These are phyloP conservation scores for Carapus acus DNA, from an alignment of 2,797 vertebrate species.

Conservation along the genomic window DNA sequence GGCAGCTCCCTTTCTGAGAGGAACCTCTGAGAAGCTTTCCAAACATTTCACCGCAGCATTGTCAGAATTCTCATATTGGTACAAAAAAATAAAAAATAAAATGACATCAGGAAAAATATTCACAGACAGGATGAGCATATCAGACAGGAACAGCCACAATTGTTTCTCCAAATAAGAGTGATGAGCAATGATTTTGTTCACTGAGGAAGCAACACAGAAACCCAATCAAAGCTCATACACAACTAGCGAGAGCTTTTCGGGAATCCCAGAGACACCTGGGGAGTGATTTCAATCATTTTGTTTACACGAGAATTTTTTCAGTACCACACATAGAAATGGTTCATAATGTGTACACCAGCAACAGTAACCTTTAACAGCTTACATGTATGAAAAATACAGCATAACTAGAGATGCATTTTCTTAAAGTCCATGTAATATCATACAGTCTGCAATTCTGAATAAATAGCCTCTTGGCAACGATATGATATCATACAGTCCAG, in stretches of 20 bases:
- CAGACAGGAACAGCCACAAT: slow-evolving; percentile 9
- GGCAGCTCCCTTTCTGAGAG: background rate
- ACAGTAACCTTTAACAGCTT: slow-evolving; percentile 9
- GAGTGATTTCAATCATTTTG: slow-evolving; percentile 6
- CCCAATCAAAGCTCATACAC: background rate
- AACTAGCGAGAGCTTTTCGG: slow-evolving; percentile 1
- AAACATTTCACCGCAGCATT: no score
- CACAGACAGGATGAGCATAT: background rate
- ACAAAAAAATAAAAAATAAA: no score
- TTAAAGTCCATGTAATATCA: slow-evolving; percentile 3
- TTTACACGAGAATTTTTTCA: slow-evolving; percentile 3
- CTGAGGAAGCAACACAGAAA: background rate
- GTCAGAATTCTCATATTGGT: no score
- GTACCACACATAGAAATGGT: slow-evolving; percentile 23
- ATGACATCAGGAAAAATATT: background rate
- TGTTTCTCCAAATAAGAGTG: slow-evolving; percentile 23
- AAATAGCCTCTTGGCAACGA: slow-evolving; percentile 39
- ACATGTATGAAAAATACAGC: slow-evolving; percentile 27
- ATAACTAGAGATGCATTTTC: background rate
- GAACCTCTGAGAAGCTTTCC: background rate
- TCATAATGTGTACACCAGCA: background rate
- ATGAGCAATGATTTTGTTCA: slow-evolving; percentile 55
- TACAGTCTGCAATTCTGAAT: slow-evolving; percentile 33
- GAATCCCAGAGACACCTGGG: slow-evolving; percentile 3
- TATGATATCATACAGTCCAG: slow-evolving; percentile 36